Conservation (phyloP, 1,140 invertebrate species). For the Periplaneta americana region DNA sequence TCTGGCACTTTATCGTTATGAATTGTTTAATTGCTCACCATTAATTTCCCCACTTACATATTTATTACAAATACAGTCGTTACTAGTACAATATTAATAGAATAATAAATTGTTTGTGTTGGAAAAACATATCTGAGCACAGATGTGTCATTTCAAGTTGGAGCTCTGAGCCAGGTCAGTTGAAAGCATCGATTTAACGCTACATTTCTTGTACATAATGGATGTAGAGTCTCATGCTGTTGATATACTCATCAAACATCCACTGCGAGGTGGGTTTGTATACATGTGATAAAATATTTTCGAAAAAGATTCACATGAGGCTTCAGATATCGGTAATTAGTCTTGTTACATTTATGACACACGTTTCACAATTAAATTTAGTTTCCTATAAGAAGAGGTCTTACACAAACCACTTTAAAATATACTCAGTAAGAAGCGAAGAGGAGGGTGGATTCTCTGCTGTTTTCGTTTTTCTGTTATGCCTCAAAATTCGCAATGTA, state of each 20-base stretch:
- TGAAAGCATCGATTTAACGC: not conserved
- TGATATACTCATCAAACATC: not conserved
- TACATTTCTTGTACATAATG: not conserved
- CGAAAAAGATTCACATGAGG: not conserved
- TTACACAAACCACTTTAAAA: not conserved
- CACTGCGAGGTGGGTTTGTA: not conserved
- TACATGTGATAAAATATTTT: not conserved
- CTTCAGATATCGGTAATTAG: not conserved
- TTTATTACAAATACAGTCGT: not conserved
- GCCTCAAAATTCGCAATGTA: not conserved
- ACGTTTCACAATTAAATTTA: not conserved
- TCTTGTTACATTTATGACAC: not conserved
- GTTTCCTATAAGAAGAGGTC: not conserved
- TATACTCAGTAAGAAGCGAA: not conserved
- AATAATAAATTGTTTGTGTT: not conserved
- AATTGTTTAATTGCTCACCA: not conserved
- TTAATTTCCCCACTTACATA: not conserved
- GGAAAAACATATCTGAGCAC: not conserved
- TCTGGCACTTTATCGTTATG: not conserved
- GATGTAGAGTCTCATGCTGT: not conserved
- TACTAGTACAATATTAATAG: not conserved
- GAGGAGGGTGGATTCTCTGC: not conserved
- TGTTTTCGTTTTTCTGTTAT: not conserved
- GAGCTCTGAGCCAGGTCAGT: not conserved
- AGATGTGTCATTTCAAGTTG: not conserved